Evolutionary conservation across 2,113 vertebrate genomes (phyloP), one percentile per base, ranked within the genome.

Genomic region (Prionailurus bengalensis): DNA sequence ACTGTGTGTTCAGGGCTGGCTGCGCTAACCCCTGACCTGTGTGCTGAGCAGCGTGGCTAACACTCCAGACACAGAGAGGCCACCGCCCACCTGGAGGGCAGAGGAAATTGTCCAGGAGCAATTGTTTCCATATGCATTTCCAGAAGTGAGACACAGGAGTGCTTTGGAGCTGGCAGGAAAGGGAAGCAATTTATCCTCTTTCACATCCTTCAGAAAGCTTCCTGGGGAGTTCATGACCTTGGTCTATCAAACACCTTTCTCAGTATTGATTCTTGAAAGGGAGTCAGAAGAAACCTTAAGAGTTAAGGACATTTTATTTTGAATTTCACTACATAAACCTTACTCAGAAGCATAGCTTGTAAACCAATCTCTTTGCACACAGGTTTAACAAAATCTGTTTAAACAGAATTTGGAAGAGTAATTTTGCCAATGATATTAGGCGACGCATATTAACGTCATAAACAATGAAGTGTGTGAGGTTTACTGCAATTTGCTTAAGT

Each of bases 91-190:
- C 76, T 87, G 33, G 82, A 86, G 84, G 85, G 71, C 51, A 97
- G 71, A 76, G 93, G 96, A 97, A 98, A 94, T 91, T 66, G 81
- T 73, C 81, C 92, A 76, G 65, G 97, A 80, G 45, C 91, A 97
- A 98, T 97, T 96, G 90, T 92, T 98, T 97, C 97, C 98, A 98
- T 89, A 89, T 98, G 98, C 85, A 95, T 95, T 96, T 97, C 81
- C 93, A 96, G 91, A 91, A 33, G 84, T 86, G 61, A 97, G 78
- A 90, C 85, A 76, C 39, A 65, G 39, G 73, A 93, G 36, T 51
- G 15, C 90, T 97, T 92, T 89, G 92, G 95, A 94, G 48, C 85
- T 61, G 61, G 78, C 95, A 97, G 96, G 98, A 98, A 98, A 96
- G 21, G 95, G 97, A 98, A 97, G 97, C 97, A 93, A 98, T 98